These are phyloP conservation scores for Heliconius aoede DNA, from an alignment of 2,888 invertebrate species.

Conservation along the genomic window DNA sequence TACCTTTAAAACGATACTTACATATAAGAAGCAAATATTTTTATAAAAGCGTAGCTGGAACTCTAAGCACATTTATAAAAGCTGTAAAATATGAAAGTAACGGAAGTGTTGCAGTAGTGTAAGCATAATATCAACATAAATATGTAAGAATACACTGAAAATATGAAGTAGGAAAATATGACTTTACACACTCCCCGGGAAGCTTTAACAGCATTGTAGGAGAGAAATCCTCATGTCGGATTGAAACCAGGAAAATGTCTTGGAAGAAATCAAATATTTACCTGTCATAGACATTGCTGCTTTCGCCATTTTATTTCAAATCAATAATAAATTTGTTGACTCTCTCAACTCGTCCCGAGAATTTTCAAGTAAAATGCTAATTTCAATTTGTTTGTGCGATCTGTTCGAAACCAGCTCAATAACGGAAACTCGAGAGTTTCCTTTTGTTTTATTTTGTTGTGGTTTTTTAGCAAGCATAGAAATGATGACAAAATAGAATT, in stretches of 20 bases:
- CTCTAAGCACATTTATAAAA: background rate
- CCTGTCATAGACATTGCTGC: conserved; percentile 33
- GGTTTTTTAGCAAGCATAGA: background rate
- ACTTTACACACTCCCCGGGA: conserved; percentile 24
- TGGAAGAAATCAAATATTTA: conserved; percentile 41
- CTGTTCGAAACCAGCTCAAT: conserved; percentile 19
- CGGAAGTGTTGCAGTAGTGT: conserved; percentile 12
- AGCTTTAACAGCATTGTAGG: conserved; percentile 29
- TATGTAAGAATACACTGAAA: conserved; percentile 16
- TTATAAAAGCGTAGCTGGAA: background rate
- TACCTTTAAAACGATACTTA: background rate
- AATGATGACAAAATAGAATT: background rate
- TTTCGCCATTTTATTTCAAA: conserved; percentile 33
- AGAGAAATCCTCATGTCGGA: conserved; percentile 31
- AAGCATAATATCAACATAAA: conserved; percentile 14
- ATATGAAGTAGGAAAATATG: conserved; percentile 24
- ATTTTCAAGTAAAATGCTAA: conserved; percentile 29
- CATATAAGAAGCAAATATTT: background rate
- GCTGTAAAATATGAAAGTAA: conserved; percentile 1
- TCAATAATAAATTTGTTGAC: conserved; percentile 44
- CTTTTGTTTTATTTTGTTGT: background rate
- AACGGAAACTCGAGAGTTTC: background rate
- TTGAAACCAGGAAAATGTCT: conserved; percentile 27
- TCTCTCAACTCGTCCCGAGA: conserved; percentile 20
- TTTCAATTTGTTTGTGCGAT: conserved; percentile 27